Evolutionary conservation across 1,140 invertebrate species (phyloP), one percentile per base, ranked within the genome.

Genomic region (Stenopsyche tienmushanensis): DNA sequence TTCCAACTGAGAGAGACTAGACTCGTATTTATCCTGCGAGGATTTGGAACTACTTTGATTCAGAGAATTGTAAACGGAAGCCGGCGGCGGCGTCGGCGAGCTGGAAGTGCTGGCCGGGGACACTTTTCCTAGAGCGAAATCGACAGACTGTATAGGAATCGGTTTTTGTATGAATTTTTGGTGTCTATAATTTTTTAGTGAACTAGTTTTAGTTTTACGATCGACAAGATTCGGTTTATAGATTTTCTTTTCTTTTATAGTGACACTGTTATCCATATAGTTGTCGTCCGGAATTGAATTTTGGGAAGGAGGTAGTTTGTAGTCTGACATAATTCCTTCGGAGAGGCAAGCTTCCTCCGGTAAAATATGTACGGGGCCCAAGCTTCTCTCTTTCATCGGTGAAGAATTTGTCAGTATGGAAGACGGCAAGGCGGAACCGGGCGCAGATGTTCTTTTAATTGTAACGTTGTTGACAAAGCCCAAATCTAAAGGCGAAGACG

Each of bases 181-280:
- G 62, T 82, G 80, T 65, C 80, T 76, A 62, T 80, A 82, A 70
- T 80, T 82, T 64, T 80, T 81, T 23, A 81, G 57, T n/a, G 77
- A 71, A 68, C 78, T 80, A n/a, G 76, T 78, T 70, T 80, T 78
- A 73, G 24, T 63, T 72, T 44, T 73, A 66, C 59, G 71, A 74
- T 25, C 72, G 62, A 70, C 63, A 67, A 71, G 29, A 42, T 72
- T 70, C 17, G 62, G 44, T 24, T 58, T 62, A 23, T 69, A 66
- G 1, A 63, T 55, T 50, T 66, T 70, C 50, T 70, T 70, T 23
- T 66, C 65, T 9, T 55, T 66, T 7, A 66, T 17, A 29, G 26
- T 49, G 1, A 69, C 21, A 23, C 64, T 59, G 21, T 63, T 62
- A 50, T 70, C 68, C 18, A 42, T 24, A 1, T 50, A 64, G 26